Evolutionary conservation across 2,797 vertebrate species (phyloP).

Genomic region (Varecia variegata): DNA sequence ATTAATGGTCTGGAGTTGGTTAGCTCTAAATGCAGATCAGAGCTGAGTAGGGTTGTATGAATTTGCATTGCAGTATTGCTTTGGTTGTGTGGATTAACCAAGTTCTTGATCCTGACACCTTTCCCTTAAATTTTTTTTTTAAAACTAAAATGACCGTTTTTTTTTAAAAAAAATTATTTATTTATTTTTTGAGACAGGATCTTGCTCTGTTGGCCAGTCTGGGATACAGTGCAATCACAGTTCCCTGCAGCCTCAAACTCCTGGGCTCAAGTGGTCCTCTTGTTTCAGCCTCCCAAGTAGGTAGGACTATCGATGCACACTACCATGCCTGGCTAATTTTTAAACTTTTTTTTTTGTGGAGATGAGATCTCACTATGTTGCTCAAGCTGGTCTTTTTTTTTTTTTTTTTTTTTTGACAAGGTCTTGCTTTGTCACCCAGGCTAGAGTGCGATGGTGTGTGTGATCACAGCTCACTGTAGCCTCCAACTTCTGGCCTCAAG

Average conservation of each 20-base stretch:
- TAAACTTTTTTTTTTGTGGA: neutral
- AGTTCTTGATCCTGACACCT: neutral
- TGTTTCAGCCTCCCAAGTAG: neutral
- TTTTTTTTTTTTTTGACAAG: neutral
- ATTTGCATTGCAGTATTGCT: neutral
- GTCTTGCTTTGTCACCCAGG: neutral
- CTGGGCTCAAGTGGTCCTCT: neutral
- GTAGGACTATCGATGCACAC: neutral
- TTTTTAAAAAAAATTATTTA: neutral
- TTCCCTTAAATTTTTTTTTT: neutral
- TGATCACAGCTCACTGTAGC: too few species aligned
- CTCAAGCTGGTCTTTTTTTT: too few species aligned
- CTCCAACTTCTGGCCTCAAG: neutral
- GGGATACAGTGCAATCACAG: neutral
- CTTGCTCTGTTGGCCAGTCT: neutral
- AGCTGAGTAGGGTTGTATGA: neutral
- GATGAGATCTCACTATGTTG: too few species aligned
- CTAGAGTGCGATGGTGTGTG: too few species aligned
- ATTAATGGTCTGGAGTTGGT: neutral
- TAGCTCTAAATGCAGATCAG: neutral
- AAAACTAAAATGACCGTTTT: neutral
- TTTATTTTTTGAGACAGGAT: neutral
- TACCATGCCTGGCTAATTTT: neutral
- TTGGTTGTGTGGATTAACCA: neutral
- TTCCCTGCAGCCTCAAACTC: neutral